Evolutionary conservation across 2,888 invertebrate species (phyloP).

Genomic region (Drosophila anceps): DNA sequence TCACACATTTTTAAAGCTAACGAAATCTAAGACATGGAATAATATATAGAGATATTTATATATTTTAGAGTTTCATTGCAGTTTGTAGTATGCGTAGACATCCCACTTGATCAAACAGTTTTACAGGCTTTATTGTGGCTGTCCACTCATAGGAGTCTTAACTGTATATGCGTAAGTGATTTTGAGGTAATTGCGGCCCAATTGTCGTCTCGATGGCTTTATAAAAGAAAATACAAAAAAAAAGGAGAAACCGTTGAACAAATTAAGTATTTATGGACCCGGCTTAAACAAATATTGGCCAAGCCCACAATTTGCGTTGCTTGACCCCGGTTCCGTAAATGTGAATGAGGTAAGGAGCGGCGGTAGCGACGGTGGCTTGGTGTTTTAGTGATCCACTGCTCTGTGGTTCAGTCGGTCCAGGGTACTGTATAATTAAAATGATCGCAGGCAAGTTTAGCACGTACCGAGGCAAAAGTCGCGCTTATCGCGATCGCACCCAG

Average conservation of each 20-base stretch:
- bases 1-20: not conserved
- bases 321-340: slow-evolving; percentile 57
- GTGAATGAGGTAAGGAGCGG: not conserved
- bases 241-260: slow-evolving; percentile 60
- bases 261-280: slow-evolving; percentile 76
- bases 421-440: slow-evolving; percentile 72
- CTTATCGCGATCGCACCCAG: slow-evolving; percentile 82
- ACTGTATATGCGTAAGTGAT: slow-evolving; percentile 11
- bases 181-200: slow-evolving; percentile 41
- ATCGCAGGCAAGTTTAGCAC: slow-evolving; percentile 73
- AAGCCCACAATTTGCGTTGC: slow-evolving; percentile 76
- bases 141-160: not conserved
- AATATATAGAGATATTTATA: too few species aligned
- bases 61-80: too few species aligned
- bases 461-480: slow-evolving; percentile 81
- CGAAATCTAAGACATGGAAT: not conserved
- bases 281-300: slow-evolving; percentile 77
- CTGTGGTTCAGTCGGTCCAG: slow-evolving; percentile 28
- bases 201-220: slow-evolving; percentile 51
- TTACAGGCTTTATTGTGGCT: not conserved
- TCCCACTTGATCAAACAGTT: too few species aligned
- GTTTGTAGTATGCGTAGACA: not conserved
- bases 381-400: slow-evolving; percentile 15
- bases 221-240: slow-evolving; percentile 22
- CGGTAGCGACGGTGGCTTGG: slow-evolving; percentile 4